These are phyloP conservation scores for Mythimna ferrago DNA, from an alignment of 2,888 invertebrate genomes.

Conservation along the genomic window DNA sequence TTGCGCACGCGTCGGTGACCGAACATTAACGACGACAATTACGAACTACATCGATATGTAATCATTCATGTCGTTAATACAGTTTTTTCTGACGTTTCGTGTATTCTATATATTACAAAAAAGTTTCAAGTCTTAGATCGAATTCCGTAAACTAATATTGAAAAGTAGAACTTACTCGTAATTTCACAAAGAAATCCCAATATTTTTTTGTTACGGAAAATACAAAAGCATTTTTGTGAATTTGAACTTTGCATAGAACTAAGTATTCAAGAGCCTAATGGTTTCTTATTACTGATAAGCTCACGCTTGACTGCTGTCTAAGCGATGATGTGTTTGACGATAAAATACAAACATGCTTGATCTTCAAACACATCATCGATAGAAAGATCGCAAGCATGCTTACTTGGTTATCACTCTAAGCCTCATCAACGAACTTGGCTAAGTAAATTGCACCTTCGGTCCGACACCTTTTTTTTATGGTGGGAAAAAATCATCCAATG, in stretches of 20 bases:
- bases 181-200: too few relatives aligned
- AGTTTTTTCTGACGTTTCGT: slow-evolving; percentile 28
- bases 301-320: too few relatives aligned
- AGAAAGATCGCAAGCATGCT: too few relatives aligned
- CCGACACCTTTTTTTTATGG: too few relatives aligned
- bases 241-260: not conserved
- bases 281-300: not conserved
- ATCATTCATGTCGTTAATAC: slow-evolving; percentile 43
- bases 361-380: too few relatives aligned
- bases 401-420: too few relatives aligned
- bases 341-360: too few relatives aligned
- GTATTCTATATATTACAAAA: not conserved
- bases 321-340: too few relatives aligned
- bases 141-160: not conserved
- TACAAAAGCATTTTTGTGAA: not conserved
- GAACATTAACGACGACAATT: slow-evolving; percentile 46
- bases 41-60: slow-evolving; percentile 53
- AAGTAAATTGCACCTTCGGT: too few relatives aligned
- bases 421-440: too few relatives aligned
- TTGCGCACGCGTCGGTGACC: slow-evolving; percentile 32
- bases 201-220: not conserved
- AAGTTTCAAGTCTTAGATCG: not conserved
- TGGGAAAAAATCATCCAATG: too few relatives aligned
- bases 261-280: not conserved
- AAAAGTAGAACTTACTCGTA: not conserved